These are phyloP conservation scores for Agrilus planipennis DNA, from an alignment of 1,140 invertebrate species.

Conservation along the genomic window DNA sequence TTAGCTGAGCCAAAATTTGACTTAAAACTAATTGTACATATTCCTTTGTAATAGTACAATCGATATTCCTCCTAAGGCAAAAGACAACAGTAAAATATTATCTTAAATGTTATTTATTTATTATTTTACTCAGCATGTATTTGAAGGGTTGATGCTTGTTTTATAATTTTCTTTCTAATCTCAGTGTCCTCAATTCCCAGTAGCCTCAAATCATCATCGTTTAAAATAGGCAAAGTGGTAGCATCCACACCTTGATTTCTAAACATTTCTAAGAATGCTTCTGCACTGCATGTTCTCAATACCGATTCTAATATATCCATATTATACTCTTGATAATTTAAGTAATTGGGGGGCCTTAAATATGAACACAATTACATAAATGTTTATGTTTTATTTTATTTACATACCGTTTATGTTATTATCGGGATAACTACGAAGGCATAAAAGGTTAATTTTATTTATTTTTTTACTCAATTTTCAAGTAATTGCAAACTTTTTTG, in stretches of 20 bases:
- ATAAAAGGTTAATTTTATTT: no score
- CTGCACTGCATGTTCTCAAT: conserved; percentile 11
- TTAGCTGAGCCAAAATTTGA: conserved; percentile 6
- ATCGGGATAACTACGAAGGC: no score
- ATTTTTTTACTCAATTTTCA: no score
- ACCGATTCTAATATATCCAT: conserved; percentile 14
- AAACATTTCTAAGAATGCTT: conserved; percentile 11
- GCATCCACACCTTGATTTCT: conserved; percentile 9
- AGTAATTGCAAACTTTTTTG: no score
- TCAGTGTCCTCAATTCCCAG: conserved; percentile 9
- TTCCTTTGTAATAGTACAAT: not conserved
- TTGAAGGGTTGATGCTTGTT: not conserved
- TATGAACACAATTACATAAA: no score
- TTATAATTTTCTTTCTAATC: conserved; percentile 5
- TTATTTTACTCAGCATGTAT: conserved; percentile 1
- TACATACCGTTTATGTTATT: no score
- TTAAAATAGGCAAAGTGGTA: conserved; percentile 8
- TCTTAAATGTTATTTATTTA: not conserved
- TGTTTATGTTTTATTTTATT: no score
- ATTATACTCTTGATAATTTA: not conserved
- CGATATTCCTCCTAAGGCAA: not conserved
- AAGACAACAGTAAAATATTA: not conserved
- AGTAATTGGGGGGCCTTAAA: not conserved
- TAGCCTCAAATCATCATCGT: conserved; percentile 13
- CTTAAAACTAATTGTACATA: conserved; percentile 6